These are phyloP conservation scores for Phainopepla nitens DNA, from an alignment of 2,113 vertebrate species.

Conservation along the genomic window DNA sequence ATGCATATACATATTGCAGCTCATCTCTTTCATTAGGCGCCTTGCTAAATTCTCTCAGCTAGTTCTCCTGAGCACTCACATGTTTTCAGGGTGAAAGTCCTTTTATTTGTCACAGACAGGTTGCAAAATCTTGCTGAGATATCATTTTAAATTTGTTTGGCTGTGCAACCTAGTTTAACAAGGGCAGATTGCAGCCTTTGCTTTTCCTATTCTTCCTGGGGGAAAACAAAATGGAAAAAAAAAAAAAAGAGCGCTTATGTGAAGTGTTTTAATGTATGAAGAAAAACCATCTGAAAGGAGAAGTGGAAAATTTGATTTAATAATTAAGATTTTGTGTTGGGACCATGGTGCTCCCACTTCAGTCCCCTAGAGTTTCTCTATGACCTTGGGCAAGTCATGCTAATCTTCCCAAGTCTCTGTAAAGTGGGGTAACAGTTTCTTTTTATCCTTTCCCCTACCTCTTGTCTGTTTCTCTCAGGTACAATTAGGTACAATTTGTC, in stretches of 20 bases:
- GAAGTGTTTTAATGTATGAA: background rate
- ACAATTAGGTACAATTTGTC: too few relatives aligned
- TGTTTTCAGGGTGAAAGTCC: conserved; percentile 30
- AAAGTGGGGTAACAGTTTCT: background rate
- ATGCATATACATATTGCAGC: conserved; percentile 49
- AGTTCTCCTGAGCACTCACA: background rate
- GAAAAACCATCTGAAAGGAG: background rate
- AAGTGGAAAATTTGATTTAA: conserved; percentile 21
- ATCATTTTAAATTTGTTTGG: conserved; percentile 34
- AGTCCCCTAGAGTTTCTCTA: background rate
- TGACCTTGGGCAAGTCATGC: background rate
- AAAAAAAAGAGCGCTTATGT: background rate
- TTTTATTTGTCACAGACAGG: conserved; percentile 14
- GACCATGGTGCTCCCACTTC: background rate
- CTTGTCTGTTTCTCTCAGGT: background rate
- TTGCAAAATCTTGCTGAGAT: conserved; percentile 51
- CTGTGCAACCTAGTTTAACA: conserved; percentile 40
- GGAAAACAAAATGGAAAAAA: background rate
- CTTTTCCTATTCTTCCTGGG: conserved; percentile 24
- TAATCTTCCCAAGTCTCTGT: background rate
- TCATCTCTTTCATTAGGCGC: conserved; percentile 40
- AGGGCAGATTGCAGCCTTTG: background rate
- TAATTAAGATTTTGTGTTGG: conserved; percentile 18
- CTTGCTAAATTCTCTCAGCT: conserved; percentile 27
- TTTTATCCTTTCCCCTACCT: background rate